Evolutionary conservation across 2,888 invertebrate species (phyloP), one percentile per base, ranked within the genome.

Genomic region (Thereva nobilitata): DNA sequence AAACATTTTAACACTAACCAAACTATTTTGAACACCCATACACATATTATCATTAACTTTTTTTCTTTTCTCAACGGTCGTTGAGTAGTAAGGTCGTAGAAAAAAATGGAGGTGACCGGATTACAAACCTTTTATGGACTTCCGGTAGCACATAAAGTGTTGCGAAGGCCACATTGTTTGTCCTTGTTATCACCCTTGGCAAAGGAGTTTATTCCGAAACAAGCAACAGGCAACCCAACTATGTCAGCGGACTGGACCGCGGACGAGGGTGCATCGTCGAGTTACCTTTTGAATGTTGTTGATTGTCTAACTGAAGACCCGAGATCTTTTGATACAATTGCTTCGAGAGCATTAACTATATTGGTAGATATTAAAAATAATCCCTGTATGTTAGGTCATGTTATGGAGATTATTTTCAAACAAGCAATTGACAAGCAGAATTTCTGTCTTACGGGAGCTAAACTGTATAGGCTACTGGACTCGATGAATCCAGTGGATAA

Each of bases 361-460:
- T 86, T 91, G 75, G 85, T 84, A 67, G 85, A 86, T 64, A 86
- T 87, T 78, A 83, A 89, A 73, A 83, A 86, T 73, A 87, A 89
- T 77, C 81, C 83, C 67, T 83, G 81, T 74, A 85, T 86, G 71
- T 83, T 89, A 64, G 83, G 85, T 68, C 84, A 85, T 66, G 83
- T 88, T 67, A 86, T 88, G 75, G 86, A 88, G 77, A 85, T 87
- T 72, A 87, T 90, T 74, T 87, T 90, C 65, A 84, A 86, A 75
- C 85, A 86, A 83, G 92, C 92, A 64, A 87, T 93, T 75, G 85
- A 84, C 67, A 90, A 92, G 80, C 86, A 89, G 42, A 94, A 93
- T 82, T 93, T 95, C 82, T 88, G 92, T 72, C 95, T 94, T 80
- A 93, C 90, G 77, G 94, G 93, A 56, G 94, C 93, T 50, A 85